Percentiles rank a stretch among this genome's conserved stretches.
Evolutionary conservation across 2,888 invertebrate species (phyloP).

Genomic region (Phaedon cochleariae): DNA sequence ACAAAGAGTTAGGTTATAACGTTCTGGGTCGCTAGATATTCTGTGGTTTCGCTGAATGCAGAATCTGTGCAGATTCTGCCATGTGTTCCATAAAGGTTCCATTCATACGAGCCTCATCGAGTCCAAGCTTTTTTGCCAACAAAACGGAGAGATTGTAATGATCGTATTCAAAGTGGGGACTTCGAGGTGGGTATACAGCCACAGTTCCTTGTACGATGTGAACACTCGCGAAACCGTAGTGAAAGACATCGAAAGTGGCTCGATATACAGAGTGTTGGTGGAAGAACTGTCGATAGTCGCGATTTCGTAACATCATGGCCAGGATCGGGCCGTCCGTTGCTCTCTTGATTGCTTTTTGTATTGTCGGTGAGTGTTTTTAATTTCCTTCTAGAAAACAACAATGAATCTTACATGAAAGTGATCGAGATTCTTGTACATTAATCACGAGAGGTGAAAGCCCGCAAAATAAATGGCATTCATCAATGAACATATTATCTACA

Average conservation of each 20-base stretch:
- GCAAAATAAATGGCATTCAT: too few species aligned
- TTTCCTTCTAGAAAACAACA: not conserved
- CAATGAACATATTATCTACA: too few species aligned
- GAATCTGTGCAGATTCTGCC: not conserved
- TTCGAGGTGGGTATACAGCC: constrained; percentile 32
- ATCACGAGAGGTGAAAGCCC: too few species aligned
- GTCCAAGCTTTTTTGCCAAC: not conserved
- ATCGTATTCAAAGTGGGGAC: constrained; percentile 30
- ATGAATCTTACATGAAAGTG: too few species aligned
- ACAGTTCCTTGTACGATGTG: constrained; percentile 41
- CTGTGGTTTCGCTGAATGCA: not conserved
- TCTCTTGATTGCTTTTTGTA: constrained; percentile 22
- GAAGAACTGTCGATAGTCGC: constrained; percentile 36
- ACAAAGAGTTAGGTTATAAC: too few species aligned
- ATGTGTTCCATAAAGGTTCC: not conserved
- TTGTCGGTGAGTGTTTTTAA: constrained; percentile 27
- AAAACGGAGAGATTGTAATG: constrained; percentile 15
- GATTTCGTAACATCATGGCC: constrained; percentile 47
- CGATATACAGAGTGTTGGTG: constrained; percentile 49
- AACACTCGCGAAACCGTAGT: constrained; percentile 54
- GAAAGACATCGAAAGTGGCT: constrained; percentile 55
- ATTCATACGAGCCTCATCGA: not conserved
- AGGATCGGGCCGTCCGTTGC: constrained; percentile 44
- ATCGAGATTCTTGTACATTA: too few species aligned
- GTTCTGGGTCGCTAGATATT: too few species aligned